Evolutionary conservation across 2,888 invertebrate species (phyloP).

Genomic region (Lycia hirtaria): DNA sequence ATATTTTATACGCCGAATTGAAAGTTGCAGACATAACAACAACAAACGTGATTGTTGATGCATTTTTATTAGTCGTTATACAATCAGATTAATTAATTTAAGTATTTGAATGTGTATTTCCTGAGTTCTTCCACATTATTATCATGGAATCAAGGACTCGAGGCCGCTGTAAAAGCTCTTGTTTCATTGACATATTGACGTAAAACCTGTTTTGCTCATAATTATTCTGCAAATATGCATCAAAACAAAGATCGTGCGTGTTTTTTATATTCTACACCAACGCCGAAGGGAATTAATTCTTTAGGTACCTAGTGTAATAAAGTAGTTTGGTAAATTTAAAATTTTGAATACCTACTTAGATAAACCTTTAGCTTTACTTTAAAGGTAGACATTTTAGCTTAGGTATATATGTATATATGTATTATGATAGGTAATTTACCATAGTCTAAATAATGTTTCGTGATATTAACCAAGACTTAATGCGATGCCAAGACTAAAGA

Average conservation of each 20-base stretch:
- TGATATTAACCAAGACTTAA: no score
- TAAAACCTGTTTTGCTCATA: background rate
- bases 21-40: background rate
- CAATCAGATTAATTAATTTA: conserved; percentile 5
- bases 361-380: no score
- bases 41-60: background rate
- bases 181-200: background rate
- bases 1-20: background rate
- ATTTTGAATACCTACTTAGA: no score
- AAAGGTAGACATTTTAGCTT: no score
- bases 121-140: conserved; percentile 15
- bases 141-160: conserved; percentile 17
- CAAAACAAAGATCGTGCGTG: background rate
- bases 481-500: no score
- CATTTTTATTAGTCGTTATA: background rate
- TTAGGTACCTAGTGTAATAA: no score
- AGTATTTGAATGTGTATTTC: background rate
- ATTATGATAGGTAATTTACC: no score
- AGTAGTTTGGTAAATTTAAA: no score
- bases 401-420: no score
- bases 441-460: no score
- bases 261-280: no score
- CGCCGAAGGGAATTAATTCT: no score
- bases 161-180: conserved; percentile 25
- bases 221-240: background rate